Evolutionary conservation across 2,888 invertebrate genomes (phyloP), one percentile per base, ranked within the genome.

Genomic region (Proisotoma minuta): DNA sequence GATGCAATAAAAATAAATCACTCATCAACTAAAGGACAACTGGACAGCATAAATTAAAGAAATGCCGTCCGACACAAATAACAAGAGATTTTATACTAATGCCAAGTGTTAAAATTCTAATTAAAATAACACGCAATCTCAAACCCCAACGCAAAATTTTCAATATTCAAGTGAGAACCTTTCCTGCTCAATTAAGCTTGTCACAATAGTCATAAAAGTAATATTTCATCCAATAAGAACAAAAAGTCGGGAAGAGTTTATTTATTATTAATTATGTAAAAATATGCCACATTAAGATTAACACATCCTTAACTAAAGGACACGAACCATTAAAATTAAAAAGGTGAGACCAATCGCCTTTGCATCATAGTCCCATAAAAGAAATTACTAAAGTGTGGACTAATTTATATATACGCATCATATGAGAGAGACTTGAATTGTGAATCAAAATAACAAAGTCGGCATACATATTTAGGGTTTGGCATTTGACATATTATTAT

Each of bases 211-310:
- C 20, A n/a, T 15, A 8, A 15, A 34, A n/a, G 43, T 12, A 43
- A 43, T 43, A 43, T 43, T 43, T 43, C 43, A 43, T 43, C 10
- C 20, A 15, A 43, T n/a, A 43, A n/a, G 18, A 20, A n/a, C 18
- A 43, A 43, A 43, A 43, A 43, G 18, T 43, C 18, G 5, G 18
- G 43, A 43, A 12, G 43, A 43, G 20, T n/a, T n/a, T n/a, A n/a
- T n/a, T n/a, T n/a, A n/a, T n/a, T 43, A 43, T 43, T 43, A 43
- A 43, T 43, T 43, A 43, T n/a, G 43, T n/a, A n/a, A n/a, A n/a
- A 43, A 18, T 43, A 43, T 43, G 43, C 43, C 43, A 43, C 20
- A 43, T 43, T 43, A 43, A 43, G n/a, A n/a, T n/a, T n/a, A n/a
- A n/a, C n/a, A n/a, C n/a, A n/a, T n/a, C n/a, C n/a, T n/a, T 43